Base-by-base conservation (phyloP, 2,888 invertebrate species). In the Calliphora vomitoria region DNA sequence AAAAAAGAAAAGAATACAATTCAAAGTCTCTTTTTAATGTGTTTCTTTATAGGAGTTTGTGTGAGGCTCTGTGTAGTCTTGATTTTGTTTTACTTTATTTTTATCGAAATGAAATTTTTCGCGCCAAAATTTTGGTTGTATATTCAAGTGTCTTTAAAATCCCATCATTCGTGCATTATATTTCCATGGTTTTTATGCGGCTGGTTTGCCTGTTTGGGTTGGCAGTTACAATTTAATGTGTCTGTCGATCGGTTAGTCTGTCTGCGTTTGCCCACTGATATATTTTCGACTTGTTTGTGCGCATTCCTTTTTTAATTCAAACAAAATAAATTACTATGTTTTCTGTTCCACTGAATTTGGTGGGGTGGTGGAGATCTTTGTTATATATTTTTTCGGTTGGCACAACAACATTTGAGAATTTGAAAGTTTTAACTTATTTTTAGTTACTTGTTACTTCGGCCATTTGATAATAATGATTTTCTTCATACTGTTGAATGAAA, bases 91-190 rank as follows among this genome's bases (percentile, higher is more conserved):
- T 79, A 31, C 20, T 82, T 79, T 50, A 15, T 62, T 71, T 68
- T 44, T 44, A 44, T 78, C 60, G 53, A 25, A 80, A 53, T 66
- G 64, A 82, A 75, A 85, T 74, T 82, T 87, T 87, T 85, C 82
- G 79, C 87, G 87, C 87, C 87, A 87, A 87, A 82, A 74, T 55
- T n/a, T 78, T 69, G 25, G 4, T 68, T 76, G 50, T 66, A 60
- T 82, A 66, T 60, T 72, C 72, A 72, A 86, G 72, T 78, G 82
- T 11, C 64, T 72, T 79, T 10, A 50, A 82, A 76, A 82, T 69
- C 62, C 35, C 72, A 74, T 50, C 80, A 68, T 81, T 62, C 15
- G 64, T 64, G 62, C 76, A 58, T 71, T 79, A 72, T 64, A 74
- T 25, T 38, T 66, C 13, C 25, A 38, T 75, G n/a, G 1, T n/a